A percentile compares a stretch with the other conserved stretches of the same genome.
These are phyloP conservation scores for Nerophis ophidion DNA, from an alignment of 2,113 vertebrate genomes.

Conservation along the genomic window DNA sequence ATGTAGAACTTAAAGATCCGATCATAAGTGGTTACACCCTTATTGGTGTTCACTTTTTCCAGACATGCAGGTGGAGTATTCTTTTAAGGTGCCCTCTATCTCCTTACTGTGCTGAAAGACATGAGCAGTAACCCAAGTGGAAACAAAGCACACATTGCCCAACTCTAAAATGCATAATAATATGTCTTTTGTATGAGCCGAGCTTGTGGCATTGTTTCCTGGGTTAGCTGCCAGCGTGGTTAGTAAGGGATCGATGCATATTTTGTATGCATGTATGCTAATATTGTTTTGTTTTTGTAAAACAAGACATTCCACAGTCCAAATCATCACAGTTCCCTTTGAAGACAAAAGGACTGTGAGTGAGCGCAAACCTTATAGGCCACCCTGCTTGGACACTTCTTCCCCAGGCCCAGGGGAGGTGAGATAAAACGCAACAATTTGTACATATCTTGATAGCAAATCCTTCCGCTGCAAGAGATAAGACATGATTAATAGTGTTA, in stretches of 20 bases:
- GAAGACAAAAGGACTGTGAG: constrained; percentile 56
- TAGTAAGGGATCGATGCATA: constrained; percentile 50
- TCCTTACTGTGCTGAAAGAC: constrained; percentile 46
- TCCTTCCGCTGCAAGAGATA: constrained; percentile 88
- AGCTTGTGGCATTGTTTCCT: constrained; percentile 62
- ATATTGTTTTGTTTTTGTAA: constrained; percentile 43
- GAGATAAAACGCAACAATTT: constrained; percentile 94
- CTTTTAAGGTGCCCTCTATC: constrained; percentile 36
- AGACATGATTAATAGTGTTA: constrained; percentile 56
- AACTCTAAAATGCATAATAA: too few relatives aligned
- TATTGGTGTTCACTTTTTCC: neutral
- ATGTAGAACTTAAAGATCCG: too few relatives aligned
- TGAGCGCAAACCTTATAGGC: constrained; percentile 95
- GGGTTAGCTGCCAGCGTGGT: constrained; percentile 62
- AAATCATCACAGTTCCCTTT: constrained; percentile 47
- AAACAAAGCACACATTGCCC: constrained; percentile 55
- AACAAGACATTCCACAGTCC: constrained; percentile 44
- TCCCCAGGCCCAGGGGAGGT: constrained; percentile 94
- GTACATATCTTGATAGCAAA: constrained; percentile 98
- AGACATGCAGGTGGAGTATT: constrained; percentile 22
- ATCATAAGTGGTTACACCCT: too few relatives aligned
- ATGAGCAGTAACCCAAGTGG: constrained; percentile 50
- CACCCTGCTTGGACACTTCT: constrained; percentile 95
- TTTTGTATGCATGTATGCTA: constrained; percentile 30
- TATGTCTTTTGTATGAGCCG: constrained; percentile 23